Conservation (phyloP, 2,797 vertebrate species). For the Alectoris magna region DNA sequence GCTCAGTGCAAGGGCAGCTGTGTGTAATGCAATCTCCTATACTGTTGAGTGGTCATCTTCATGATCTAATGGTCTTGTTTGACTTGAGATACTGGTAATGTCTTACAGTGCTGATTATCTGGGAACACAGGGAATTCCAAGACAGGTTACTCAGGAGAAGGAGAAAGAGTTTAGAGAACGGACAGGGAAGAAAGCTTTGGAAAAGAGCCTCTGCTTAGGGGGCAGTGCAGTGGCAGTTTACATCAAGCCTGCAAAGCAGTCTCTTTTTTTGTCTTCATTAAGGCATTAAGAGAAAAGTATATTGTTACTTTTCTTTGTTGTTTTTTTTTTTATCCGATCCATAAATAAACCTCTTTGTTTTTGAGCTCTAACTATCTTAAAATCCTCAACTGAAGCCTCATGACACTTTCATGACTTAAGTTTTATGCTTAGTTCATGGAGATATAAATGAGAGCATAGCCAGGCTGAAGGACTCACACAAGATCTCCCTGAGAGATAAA, state of each 20-base stretch:
- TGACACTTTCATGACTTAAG: not conserved
- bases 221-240: not conserved
- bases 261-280: not conserved
- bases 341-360: not conserved
- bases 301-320: not conserved
- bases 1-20: conserved; percentile 57
- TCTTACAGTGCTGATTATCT: not conserved
- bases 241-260: not conserved
- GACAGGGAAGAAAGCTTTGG: not conserved
- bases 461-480: not conserved
- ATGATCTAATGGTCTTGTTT: conserved; percentile 1
- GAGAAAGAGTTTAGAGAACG: not conserved
- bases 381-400: not conserved
- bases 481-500: not conserved
- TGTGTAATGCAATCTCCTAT: conserved; percentile 30
- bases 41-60: not conserved
- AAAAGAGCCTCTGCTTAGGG: not conserved
- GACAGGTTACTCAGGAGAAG: not conserved
- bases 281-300: not conserved
- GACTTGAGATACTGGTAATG: not conserved
- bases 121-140: not conserved
- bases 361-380: not conserved
- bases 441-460: not conserved
- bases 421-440: conserved; percentile 13
- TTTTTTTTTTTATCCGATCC: not conserved